phyloP scores from a whole-genome alignment of 2,113 vertebrate species.

The Addax nasomaculatus region DNA sequence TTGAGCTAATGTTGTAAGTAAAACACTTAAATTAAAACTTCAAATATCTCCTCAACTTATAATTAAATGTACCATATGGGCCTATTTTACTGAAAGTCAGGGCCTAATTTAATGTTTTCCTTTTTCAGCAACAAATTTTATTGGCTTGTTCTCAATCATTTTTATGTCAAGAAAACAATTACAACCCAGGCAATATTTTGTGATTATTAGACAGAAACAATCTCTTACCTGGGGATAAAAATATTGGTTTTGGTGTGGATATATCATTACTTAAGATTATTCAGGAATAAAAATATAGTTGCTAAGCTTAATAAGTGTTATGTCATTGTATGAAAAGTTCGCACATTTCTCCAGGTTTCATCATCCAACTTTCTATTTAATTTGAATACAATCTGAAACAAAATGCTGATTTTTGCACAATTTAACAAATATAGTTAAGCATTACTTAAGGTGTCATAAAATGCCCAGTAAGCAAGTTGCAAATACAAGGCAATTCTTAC shows the following conservation, averaged over 20 bases:
- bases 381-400: conserved; percentile 25
- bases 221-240: conserved; percentile 49
- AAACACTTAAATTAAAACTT: conserved; percentile 71
- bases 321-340: background rate
- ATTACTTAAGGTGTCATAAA: conserved; percentile 22
- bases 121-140: conserved; percentile 70
- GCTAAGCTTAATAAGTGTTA: background rate
- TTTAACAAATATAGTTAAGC: background rate
- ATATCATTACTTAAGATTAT: conserved; percentile 23
- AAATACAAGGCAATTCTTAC: background rate
- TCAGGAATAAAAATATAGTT: background rate
- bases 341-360: conserved; percentile 1
- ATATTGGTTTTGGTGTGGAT: background rate
- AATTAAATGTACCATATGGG: conserved; percentile 73
- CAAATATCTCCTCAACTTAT: conserved; percentile 61
- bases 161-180: conserved; percentile 70
- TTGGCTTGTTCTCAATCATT: conserved; percentile 68
- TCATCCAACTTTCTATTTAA: background rate
- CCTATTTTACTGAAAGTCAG: conserved; percentile 59
- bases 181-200: conserved; percentile 49
- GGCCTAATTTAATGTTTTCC: conserved; percentile 70
- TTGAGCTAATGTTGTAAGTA: conserved; percentile 56
- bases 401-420: conserved; percentile 47
- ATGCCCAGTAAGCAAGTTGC: conserved; percentile 29
- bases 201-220: conserved; percentile 58